These are phyloP conservation scores for Epistrophe eligans DNA, from an alignment of 2,888 invertebrate species.

Conservation along the genomic window DNA sequence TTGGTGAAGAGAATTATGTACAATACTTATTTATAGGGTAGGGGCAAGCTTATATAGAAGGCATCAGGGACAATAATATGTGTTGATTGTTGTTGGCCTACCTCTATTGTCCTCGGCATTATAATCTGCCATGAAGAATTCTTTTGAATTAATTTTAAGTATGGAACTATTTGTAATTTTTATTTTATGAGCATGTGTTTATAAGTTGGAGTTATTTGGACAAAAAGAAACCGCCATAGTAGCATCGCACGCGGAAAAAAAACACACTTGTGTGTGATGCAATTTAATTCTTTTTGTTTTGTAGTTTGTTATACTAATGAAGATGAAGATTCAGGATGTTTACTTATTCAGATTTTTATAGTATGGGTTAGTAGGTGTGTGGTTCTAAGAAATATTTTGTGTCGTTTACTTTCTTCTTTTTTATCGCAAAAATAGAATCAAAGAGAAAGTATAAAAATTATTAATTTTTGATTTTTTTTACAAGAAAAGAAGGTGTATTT, in stretches of 20 bases:
- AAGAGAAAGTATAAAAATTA: too few species aligned
- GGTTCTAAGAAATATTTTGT: too few species aligned
- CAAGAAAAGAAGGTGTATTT: too few species aligned
- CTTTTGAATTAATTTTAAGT: conserved; percentile 31
- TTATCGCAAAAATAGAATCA: too few species aligned
- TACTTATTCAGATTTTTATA: too few species aligned
- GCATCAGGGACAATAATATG: conserved; percentile 25
- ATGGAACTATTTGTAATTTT: conserved; percentile 19
- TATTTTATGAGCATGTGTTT: conserved; percentile 16
- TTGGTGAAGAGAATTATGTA: not conserved
- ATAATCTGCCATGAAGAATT: conserved; percentile 26
- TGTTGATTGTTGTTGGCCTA: conserved; percentile 38
- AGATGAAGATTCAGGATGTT: too few species aligned
- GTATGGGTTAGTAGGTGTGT: too few species aligned
- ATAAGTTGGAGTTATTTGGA: conserved; percentile 18
- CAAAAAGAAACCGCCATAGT: conserved; percentile 12
- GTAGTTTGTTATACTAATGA: not conserved
- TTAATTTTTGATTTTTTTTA: too few species aligned
- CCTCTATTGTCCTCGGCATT: not conserved
- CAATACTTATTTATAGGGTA: not conserved
- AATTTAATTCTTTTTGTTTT: not conserved
- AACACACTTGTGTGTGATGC: not conserved
- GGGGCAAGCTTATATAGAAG: not conserved
- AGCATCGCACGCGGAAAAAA: not conserved
- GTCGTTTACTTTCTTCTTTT: too few species aligned